Percentiles rank a stretch among this genome's conserved stretches.
Conservation (phyloP, 2,113 vertebrate species). For the Microcebus tavaratra region DNA sequence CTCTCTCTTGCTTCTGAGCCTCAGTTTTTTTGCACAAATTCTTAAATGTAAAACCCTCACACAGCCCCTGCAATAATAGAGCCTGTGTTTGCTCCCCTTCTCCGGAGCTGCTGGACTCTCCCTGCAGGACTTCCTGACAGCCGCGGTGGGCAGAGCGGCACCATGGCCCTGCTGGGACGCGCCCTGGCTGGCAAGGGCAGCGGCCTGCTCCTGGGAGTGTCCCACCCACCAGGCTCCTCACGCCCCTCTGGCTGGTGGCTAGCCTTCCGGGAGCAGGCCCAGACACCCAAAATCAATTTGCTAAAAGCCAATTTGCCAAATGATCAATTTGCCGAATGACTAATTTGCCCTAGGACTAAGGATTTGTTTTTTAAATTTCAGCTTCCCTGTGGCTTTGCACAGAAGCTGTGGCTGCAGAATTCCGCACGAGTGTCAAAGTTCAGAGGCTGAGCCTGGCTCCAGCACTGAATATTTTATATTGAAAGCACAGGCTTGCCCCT, state of each 20-base stretch:
- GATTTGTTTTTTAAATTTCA: not conserved
- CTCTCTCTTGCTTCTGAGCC: not conserved
- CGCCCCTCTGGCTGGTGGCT: not conserved
- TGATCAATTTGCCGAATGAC: constrained; percentile 49
- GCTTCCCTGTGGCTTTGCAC: not conserved
- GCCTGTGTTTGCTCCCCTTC: not conserved
- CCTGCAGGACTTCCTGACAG: not conserved
- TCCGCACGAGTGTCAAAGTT: not conserved
- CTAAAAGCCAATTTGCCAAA: constrained; percentile 64
- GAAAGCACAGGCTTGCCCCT: not conserved
- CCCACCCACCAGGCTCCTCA: not conserved
- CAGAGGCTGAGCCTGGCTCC: not conserved
- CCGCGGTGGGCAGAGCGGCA: accelerated
- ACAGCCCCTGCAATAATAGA: not conserved
- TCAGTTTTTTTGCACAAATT: not conserved
- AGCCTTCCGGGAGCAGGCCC: not conserved
- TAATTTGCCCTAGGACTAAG: constrained; percentile 40
- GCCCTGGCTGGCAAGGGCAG: not conserved
- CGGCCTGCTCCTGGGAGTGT: not conserved
- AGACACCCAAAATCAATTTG: constrained; percentile 46
- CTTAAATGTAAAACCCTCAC: not conserved
- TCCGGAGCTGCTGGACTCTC: not conserved
- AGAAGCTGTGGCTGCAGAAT: not conserved
- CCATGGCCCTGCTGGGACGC: accelerated
- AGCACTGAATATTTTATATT: not conserved